Percentiles rank a stretch among this genome's conserved stretches.
phyloP scores from a whole-genome alignment of 2,797 vertebrate species.

The Chelon labrosus region DNA sequence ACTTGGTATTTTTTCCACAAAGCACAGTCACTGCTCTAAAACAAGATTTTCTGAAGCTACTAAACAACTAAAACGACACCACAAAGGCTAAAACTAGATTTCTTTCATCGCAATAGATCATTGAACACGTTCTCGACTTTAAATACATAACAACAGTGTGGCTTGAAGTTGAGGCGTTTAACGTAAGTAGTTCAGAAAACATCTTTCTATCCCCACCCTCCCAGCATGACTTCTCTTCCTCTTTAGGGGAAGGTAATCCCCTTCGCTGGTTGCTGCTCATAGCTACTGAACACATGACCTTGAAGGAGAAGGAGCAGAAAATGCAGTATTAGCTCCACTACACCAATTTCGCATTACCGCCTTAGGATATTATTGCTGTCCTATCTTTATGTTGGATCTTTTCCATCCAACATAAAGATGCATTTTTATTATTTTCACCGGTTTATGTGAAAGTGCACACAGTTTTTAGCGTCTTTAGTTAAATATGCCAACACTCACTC shows the following conservation, averaged over 20 bases:
- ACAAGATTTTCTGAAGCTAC: neutral
- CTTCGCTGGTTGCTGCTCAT: neutral
- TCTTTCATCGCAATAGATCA: too few relatives aligned
- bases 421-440: neutral
- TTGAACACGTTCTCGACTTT: too few relatives aligned
- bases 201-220: conserved; percentile 11
- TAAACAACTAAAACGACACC: conserved; percentile 15
- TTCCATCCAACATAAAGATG: neutral
- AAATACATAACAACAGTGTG: too few relatives aligned
- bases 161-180: too few relatives aligned
- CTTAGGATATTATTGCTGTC: neutral
- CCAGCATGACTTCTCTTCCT: conserved; percentile 19
- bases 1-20: conserved; percentile 10
- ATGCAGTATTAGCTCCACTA: conserved; percentile 5
- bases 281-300: conserved; percentile 18
- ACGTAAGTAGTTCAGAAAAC: too few relatives aligned
- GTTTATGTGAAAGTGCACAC: too few relatives aligned
- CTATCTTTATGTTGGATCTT: neutral
- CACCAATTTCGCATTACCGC: neutral
- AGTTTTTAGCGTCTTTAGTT: neutral
- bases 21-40: conserved; percentile 4
- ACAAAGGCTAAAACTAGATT: neutral
- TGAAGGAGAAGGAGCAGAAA: conserved; percentile 34
- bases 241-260: conserved; percentile 36
- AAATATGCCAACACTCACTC: neutral